Conservation (phyloP, 1,140 invertebrate species). For the Diorhabda carinulata region DNA sequence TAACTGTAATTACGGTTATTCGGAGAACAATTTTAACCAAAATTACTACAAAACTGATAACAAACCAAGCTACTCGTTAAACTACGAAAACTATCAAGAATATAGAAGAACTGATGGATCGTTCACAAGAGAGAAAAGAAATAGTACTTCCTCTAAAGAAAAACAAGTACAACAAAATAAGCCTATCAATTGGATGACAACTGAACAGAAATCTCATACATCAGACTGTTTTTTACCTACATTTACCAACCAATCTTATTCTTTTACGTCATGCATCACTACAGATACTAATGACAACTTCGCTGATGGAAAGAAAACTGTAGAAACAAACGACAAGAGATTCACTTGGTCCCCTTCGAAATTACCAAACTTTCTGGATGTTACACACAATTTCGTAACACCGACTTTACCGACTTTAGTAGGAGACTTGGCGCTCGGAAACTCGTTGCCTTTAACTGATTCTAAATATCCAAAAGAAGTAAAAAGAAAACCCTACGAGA, state of each 20-base stretch:
- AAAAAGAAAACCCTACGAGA: conserved; percentile 31
- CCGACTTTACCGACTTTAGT: conserved; percentile 57
- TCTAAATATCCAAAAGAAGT: conserved; percentile 30
- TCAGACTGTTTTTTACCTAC: conserved; percentile 34
- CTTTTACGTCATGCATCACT: conserved; percentile 29
- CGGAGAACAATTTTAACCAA: conserved; percentile 33
- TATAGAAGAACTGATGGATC: conserved; percentile 28
- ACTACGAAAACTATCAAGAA: conserved; percentile 30
- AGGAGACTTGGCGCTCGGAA: conserved; percentile 57
- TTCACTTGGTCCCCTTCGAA: conserved; percentile 59
- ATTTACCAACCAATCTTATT: conserved; percentile 36
- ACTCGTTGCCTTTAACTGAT: conserved; percentile 31
- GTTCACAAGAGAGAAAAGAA: not conserved
- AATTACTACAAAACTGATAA: conserved; percentile 29
- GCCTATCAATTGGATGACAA: conserved; percentile 64
- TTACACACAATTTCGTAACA: conserved; percentile 47
- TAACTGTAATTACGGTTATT: conserved; percentile 32
- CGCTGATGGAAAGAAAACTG: conserved; percentile 22
- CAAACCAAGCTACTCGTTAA: conserved; percentile 22
- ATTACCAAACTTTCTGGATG: conserved; percentile 47
- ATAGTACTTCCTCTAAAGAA: conserved; percentile 5
- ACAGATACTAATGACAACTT: conserved; percentile 21
- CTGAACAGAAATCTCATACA: conserved; percentile 40
- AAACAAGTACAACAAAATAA: conserved; percentile 22
- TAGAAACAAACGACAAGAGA: conserved; percentile 50